These are phyloP conservation scores for Rhadinocentrus ornatus DNA, from an alignment of 2,797 vertebrate genomes.

Conservation along the genomic window DNA sequence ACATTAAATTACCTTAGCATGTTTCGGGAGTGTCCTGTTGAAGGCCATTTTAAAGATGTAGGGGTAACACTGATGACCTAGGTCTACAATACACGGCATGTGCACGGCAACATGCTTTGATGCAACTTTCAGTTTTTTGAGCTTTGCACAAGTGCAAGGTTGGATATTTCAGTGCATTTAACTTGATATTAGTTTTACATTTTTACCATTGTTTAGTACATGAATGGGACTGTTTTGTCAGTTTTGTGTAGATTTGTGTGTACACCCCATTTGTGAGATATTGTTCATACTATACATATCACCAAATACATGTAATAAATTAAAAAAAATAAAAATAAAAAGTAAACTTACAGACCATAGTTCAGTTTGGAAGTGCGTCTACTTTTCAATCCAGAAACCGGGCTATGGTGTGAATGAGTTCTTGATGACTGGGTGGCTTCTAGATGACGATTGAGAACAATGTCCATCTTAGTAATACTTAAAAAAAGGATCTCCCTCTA, in stretches of 20 bases:
- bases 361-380: background rate
- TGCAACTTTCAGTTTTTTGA: no score
- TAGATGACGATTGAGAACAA: conserved; percentile 41
- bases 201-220: no score
- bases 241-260: no score
- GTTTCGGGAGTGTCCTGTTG: background rate
- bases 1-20: background rate
- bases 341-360: background rate
- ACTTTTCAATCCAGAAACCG: background rate
- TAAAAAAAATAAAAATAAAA: no score
- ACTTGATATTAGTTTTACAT: no score
- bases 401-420: conserved; percentile 32
- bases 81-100: no score
- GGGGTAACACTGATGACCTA: background rate
- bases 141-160: no score
- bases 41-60: background rate
- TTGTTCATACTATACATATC: no score
- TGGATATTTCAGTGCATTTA: no score
- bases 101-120: no score
- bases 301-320: background rate
- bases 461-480: conserved; percentile 76
- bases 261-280: no score
- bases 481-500: conserved; percentile 39
- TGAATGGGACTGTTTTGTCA: no score
- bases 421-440: conserved; percentile 30